These are phyloP conservation scores for Leptopilina drosophilae DNA, from an alignment of 2,888 invertebrate genomes.

Conservation along the genomic window DNA sequence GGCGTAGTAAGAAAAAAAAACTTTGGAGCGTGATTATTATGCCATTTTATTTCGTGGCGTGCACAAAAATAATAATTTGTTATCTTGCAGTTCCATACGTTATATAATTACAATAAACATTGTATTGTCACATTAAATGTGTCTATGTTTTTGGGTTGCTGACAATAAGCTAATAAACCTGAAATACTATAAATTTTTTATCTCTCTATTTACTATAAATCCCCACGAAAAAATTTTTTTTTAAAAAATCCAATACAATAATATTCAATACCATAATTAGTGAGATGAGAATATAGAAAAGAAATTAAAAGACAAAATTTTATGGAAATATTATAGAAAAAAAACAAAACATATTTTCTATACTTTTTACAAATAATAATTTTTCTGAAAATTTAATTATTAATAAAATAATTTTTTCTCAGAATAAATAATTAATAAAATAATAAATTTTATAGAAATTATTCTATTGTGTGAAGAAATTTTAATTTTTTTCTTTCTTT, in stretches of 20 bases:
- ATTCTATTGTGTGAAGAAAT: no score
- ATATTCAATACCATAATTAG: no score
- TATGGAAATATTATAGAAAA: no score
- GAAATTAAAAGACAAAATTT: no score
- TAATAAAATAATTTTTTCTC: neutral
- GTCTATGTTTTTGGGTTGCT: conserved; percentile 34
- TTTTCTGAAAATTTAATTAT: neutral
- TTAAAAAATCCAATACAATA: no score
- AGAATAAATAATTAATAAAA: no score
- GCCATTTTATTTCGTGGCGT: conserved; percentile 65
- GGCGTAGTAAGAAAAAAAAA: conserved; percentile 51
- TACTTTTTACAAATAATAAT: neutral
- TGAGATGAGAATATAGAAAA: no score
- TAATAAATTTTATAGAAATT: no score
- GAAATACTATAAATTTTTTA: neutral
- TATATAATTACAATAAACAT: conserved; percentile 53
- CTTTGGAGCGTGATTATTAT: conserved; percentile 61
- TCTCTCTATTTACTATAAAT: neutral
- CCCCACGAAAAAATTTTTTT: neutral
- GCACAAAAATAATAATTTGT: conserved; percentile 68
- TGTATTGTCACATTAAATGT: conserved; percentile 48
- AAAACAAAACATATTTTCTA: neutral
- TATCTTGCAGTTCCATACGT: conserved; percentile 63
- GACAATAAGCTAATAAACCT: conserved; percentile 31
- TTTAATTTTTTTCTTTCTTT: neutral